Base-by-base conservation (phyloP, 53 echinoderm and acorn worm genomes). In the Paracentrotus lividus region DNA sequence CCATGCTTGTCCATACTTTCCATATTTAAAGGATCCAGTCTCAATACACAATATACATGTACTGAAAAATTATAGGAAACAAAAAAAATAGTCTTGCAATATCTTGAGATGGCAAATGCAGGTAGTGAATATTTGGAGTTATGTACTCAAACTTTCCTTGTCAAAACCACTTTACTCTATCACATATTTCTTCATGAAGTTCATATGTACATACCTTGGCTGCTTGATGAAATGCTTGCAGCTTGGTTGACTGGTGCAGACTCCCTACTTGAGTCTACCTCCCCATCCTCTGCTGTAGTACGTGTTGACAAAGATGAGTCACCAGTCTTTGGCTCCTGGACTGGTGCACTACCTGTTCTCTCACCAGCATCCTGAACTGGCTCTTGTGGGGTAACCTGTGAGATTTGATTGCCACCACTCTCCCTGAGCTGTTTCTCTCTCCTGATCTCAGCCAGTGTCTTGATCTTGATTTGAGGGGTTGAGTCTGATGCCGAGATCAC, bases 401-500 rank as follows among this genome's bases (percentile, higher is more conserved):
- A 38, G 44, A 65, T 29, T 66, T 61, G 90, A 42, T 27, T 33
- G 21, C 13, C 58, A 88, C 38, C 38, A 88, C 8, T 56, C 88
- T 91, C 75, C 32, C 90, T 64, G 26, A 90, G 90, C 15, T 90
- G 90, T 24, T 76, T 91, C 38, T 91, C 91, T 52, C 91, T 91
- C 77, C 91, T 45, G 56, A 91, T 91, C 77, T 91, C 91, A 3
- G 75, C 91, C 18, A 91, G 76, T 0, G 91, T 91, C 76, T 91
- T 91, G 91, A 91, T 91, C 36, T 91, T 91, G 91, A 91, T 91
- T 40, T 91, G 66, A 18, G 75, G 15, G 91, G 51, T 23, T 54
- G 75, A 31, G 76, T 53, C 69, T 20, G 59, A 15, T n/a, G 0
- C 47, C 1, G 52, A 58, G 88, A 33, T 57, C 88, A 88, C 88